Evolutionary conservation across 2,797 vertebrate genomes (phyloP).

Genomic region (Muscicapa striata): DNA sequence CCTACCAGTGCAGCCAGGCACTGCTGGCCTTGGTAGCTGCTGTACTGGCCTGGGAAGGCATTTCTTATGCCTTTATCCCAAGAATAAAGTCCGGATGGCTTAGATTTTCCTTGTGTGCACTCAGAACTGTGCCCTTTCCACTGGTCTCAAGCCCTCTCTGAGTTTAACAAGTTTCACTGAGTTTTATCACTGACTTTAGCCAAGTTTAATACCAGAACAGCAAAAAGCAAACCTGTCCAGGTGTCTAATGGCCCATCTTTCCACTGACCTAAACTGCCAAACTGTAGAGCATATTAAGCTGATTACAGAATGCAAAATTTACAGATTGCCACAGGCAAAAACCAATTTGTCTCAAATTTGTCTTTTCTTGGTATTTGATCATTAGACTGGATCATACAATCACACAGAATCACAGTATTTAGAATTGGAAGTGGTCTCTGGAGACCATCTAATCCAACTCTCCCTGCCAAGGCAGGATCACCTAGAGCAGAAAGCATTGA

Average conservation of each 20-base stretch:
- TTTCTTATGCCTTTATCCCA: rapidly evolving
- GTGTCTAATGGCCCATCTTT: not conserved
- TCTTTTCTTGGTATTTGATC: not conserved
- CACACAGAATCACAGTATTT: not conserved
- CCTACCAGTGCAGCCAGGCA: not conserved
- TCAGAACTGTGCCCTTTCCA: rapidly evolving
- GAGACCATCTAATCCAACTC: not conserved
- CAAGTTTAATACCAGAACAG: not conserved
- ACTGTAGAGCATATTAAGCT: not conserved
- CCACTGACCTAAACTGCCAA: not conserved
- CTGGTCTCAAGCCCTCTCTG: rapidly evolving
- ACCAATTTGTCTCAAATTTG: not conserved
- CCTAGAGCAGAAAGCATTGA: not conserved
- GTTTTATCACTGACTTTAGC: not conserved
- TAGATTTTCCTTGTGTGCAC: rapidly evolving
- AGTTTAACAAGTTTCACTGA: not conserved
- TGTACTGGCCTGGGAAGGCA: not conserved
- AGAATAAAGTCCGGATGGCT: not conserved
- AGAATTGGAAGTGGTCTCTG: not conserved
- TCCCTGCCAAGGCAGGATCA: not conserved
- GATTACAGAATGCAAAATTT: not conserved
- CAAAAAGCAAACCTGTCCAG: not conserved
- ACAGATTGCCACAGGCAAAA: not conserved
- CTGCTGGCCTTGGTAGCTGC: not conserved
- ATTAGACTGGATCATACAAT: not conserved